These are phyloP conservation scores for Lycodopsis pacificus DNA, from an alignment of 2,797 vertebrate genomes.

Conservation along the genomic window DNA sequence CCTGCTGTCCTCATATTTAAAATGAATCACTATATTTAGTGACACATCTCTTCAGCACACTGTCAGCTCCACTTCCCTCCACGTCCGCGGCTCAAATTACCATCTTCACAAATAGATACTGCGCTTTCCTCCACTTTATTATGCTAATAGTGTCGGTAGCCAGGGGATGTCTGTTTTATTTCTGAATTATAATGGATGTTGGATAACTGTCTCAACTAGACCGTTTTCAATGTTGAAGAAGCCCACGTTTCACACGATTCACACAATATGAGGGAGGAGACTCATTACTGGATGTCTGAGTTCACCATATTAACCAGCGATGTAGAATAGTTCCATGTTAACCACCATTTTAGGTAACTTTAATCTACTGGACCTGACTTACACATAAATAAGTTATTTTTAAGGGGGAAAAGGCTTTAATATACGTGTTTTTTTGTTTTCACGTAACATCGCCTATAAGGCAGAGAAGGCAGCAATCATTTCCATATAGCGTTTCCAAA, in stretches of 20 bases:
- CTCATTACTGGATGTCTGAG: background rate
- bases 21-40: constrained; percentile 50
- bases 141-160: constrained; percentile 38
- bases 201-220: constrained; percentile 13
- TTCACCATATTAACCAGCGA: background rate
- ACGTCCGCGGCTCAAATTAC: constrained; percentile 25
- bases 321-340: background rate
- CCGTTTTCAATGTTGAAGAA: constrained; percentile 10
- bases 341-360: background rate
- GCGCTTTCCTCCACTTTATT: constrained; percentile 46
- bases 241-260: background rate
- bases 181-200: constrained; percentile 26
- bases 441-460: background rate
- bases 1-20: constrained; percentile 25
- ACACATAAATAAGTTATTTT: background rate
- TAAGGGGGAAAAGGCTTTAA: background rate
- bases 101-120: constrained; percentile 40
- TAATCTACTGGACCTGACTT: background rate
- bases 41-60: constrained; percentile 16
- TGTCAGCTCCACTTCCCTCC: constrained; percentile 24
- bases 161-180: constrained; percentile 5
- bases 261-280: background rate
- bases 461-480: background rate
- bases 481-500: background rate
- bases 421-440: background rate